Evolutionary conservation across 2,888 invertebrate species (phyloP).

Genomic region (Physocephala rufipes): DNA sequence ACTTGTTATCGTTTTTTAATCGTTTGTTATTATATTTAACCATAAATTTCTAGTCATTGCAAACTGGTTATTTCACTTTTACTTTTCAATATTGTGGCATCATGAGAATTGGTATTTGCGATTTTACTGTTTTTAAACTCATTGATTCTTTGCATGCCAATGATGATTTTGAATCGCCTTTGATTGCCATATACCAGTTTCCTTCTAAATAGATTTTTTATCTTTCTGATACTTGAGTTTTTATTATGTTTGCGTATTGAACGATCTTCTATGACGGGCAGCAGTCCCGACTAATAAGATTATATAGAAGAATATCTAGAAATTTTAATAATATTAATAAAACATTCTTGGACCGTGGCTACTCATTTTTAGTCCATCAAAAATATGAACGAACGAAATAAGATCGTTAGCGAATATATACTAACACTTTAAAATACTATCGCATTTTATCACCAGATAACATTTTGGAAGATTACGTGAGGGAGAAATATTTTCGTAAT

Average conservation of each 20-base stretch:
- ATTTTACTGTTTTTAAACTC: constrained; percentile 14
- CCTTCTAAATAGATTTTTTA: constrained; percentile 6
- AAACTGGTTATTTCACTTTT: constrained; percentile 41
- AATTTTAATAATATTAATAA: not conserved
- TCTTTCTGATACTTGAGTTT: constrained; percentile 22
- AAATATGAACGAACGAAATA: too few relatives aligned
- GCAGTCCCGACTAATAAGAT: not conserved
- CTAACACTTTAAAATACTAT: too few relatives aligned
- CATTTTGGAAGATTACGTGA: too few relatives aligned
- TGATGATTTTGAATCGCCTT: constrained; percentile 9
- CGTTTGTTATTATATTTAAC: constrained; percentile 10
- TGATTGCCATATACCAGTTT: not conserved
- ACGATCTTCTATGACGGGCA: not conserved
- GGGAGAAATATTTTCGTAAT: too few relatives aligned
- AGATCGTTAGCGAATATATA: too few relatives aligned
- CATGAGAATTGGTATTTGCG: constrained; percentile 30
- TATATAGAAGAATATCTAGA: constrained; percentile 2
- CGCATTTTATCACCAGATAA: too few relatives aligned
- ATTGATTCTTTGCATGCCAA: constrained; percentile 26
- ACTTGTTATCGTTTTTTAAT: not conserved
- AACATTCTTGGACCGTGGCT: too few relatives aligned
- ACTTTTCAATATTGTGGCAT: constrained; percentile 30
- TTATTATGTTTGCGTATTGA: constrained; percentile 21
- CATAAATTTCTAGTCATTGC: constrained; percentile 32
- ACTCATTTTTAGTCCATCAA: too few relatives aligned